A percentile compares a stretch with the other conserved stretches of the same genome.
Conservation (phyloP, 2,797 vertebrate species). For the Uromys caudimaculatus region DNA sequence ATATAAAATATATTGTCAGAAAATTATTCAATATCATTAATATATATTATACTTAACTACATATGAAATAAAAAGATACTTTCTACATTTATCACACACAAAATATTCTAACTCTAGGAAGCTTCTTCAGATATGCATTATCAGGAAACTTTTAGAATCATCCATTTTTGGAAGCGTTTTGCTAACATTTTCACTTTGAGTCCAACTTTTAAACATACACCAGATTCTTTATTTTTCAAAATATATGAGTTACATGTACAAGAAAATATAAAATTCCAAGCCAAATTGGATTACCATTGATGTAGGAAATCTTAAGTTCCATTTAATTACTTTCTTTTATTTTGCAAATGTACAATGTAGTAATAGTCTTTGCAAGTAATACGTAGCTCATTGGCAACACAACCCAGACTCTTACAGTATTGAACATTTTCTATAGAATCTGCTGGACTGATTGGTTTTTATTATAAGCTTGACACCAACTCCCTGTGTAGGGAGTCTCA, state of each 20-base stretch:
- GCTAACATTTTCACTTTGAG: conserved; percentile 2
- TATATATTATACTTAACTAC: not conserved
- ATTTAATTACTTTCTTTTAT: not conserved
- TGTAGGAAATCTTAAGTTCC: not conserved
- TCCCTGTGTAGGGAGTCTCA: not conserved
- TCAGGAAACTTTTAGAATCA: not conserved
- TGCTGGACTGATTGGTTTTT: not conserved
- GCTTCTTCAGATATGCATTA: not conserved
- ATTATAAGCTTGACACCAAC: not conserved
- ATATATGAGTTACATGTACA: not conserved
- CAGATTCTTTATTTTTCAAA: not conserved
- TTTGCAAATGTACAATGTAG: not conserved
- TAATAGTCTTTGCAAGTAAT: not conserved
- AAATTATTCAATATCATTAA: not conserved
- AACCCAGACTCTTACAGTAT: not conserved
- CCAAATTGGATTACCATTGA: conserved; percentile 6
- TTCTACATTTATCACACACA: not conserved
- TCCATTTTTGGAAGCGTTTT: conserved; percentile 17
- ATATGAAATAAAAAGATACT: not conserved
- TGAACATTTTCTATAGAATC: not conserved
- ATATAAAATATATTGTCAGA: conserved; percentile 29
- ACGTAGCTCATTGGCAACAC: not conserved
- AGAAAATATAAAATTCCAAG: not conserved
- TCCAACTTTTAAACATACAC: conserved; percentile 19
- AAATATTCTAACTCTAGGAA: not conserved